These are phyloP conservation scores for Leptopilina boulardi DNA, from an alignment of 1,140 invertebrate genomes.

Conservation along the genomic window DNA sequence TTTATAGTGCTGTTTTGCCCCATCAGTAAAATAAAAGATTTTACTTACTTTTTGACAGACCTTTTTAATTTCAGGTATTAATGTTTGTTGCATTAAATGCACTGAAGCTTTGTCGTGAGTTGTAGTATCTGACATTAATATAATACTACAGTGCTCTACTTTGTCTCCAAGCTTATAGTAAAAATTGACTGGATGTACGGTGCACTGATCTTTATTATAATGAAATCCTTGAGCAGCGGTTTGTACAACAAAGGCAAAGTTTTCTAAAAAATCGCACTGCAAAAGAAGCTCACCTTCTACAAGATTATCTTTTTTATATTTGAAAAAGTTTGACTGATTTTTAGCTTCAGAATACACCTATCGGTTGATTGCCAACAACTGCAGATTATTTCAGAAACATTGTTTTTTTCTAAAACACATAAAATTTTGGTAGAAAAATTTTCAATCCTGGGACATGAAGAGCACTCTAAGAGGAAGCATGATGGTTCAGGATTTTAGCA, in stretches of 20 bases:
- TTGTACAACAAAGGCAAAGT: slow-evolving; percentile 60
- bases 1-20: slow-evolving; percentile 39
- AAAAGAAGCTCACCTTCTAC: slow-evolving; percentile 45
- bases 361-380: slow-evolving; percentile 39
- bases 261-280: slow-evolving; percentile 63
- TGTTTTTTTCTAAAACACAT: slow-evolving; percentile 39
- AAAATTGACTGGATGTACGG: slow-evolving; percentile 53
- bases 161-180: background rate
- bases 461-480: too few species aligned
- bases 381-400: slow-evolving; percentile 37
- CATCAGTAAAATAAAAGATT: slow-evolving; percentile 27
- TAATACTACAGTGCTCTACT: slow-evolving; percentile 38
- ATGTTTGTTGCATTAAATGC: background rate
- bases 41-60: background rate
- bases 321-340: background rate
- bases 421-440: background rate
- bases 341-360: slow-evolving; percentile 37
- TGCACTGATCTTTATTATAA: slow-evolving; percentile 61
- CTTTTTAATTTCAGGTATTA: background rate
- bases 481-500: too few species aligned
- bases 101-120: slow-evolving; percentile 2
- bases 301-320: slow-evolving; percentile 44
- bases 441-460: too few species aligned
- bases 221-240: slow-evolving; percentile 59
- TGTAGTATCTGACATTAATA: slow-evolving; percentile 10